A percentile compares a stretch with the other conserved stretches of the same genome.
phyloP scores from a whole-genome alignment of 2,888 invertebrate species.

The Latheticus oryzae region DNA sequence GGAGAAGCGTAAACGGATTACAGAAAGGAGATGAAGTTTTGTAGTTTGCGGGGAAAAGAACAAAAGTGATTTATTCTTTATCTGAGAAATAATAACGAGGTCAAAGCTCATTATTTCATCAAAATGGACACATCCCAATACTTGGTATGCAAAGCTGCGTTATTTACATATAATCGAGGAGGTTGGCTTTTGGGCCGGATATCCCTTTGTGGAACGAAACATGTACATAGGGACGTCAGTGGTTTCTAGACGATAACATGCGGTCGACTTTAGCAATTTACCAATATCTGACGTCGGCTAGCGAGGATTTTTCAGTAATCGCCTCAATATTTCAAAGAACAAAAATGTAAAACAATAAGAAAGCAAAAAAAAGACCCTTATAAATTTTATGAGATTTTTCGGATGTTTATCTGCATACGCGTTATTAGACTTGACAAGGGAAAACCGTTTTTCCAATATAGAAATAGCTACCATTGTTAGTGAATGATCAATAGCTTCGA shows the following conservation, averaged over 20 bases:
- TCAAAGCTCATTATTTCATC: slow-evolving; percentile 33
- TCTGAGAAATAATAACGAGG: slow-evolving; percentile 11
- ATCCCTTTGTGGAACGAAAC: slow-evolving; percentile 27
- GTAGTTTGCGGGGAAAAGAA: too few relatives aligned
- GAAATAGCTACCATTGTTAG: slow-evolving; percentile 6
- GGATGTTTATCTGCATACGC: slow-evolving; percentile 35
- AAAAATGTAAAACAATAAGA: slow-evolving; percentile 39
- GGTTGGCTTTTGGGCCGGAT: slow-evolving; percentile 26
- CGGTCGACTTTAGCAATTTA: slow-evolving; percentile 9
- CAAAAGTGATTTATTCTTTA: too few relatives aligned
- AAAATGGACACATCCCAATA: slow-evolving; percentile 28
- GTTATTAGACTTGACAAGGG: slow-evolving; percentile 36
- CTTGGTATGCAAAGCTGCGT: slow-evolving; percentile 30
- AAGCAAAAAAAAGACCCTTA: slow-evolving; percentile 25
- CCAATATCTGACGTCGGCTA: slow-evolving; percentile 9
- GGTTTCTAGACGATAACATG: slow-evolving; percentile 28
- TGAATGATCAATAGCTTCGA: slow-evolving; percentile 8
- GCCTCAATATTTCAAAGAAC: slow-evolving; percentile 31
- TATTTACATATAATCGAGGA: slow-evolving; percentile 34
- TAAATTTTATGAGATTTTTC: slow-evolving; percentile 40
- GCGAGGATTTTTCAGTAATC: slow-evolving; percentile 27
- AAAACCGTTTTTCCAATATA: too few relatives aligned
- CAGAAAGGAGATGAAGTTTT: too few relatives aligned
- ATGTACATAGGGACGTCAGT: slow-evolving; percentile 15
- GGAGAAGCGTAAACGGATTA: slow-evolving; percentile 40